Base-by-base conservation (phyloP, 2,888 invertebrate genomes). In the Xanthia icteritia region DNA sequence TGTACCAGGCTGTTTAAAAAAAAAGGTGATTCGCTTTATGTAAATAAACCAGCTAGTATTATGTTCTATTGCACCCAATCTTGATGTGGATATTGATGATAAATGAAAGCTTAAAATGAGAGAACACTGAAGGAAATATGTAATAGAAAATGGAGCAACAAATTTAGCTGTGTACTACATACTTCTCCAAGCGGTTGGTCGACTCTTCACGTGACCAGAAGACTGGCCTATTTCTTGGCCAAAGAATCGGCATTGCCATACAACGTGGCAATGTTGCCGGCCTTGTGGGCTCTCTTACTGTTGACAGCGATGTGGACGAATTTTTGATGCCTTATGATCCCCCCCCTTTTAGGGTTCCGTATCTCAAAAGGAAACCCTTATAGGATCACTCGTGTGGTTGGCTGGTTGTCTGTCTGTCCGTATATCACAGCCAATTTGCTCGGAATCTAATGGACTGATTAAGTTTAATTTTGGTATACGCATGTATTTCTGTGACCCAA, bases 1-100 rank as follows among this genome's bases (percentile, higher is more conserved):
- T 54, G 17, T 63, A 48, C 45, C 36, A 65, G 54, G 6, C 36
- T 48, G 54, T 72, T 80, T 85, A 78, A 82, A 84, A 78, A 82
- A 84, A 82, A 80, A 68, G 15, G 71, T 63, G 77, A 78, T 87
- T 84, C 73, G 69, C 70, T 79, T 77, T 77, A 77, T 69, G 76
- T 79, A 84, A 86, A 88, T 77, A 85, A 83, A 79, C 68, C 66
- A 81, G 71, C 75, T 81, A 77, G 84, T 86, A 88, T 81, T 77
- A 81, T 81, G 81, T 83, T 79, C 56, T 81, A 85, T 84, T 63
- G 42, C 3, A 80, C 66, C 48, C 75, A 75, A 82, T 75, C 70
- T 79, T 70, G 27, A 79, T 63, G 58, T 69, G 13, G 54, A 74
- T 80, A 77, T 81, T 76, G 48, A 75, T 79, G 66, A 71, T 42